Conservation (phyloP, 2,797 vertebrate species). For the Hydrocynus forskahlii region DNA sequence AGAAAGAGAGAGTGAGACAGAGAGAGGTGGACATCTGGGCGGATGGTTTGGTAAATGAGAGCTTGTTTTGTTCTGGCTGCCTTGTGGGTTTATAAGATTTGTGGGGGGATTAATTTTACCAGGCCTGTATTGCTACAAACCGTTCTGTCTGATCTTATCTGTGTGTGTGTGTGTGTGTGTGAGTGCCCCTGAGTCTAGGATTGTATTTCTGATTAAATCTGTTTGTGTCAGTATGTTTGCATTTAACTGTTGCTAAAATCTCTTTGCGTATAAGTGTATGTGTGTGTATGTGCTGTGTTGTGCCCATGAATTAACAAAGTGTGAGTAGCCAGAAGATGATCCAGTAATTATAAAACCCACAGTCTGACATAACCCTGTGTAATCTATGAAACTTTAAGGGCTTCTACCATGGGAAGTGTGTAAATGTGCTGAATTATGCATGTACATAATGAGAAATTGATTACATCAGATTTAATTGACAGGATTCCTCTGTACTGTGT, state of each 20-base stretch:
- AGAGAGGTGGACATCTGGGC: conserved; percentile 60
- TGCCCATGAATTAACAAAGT: conserved; percentile 9
- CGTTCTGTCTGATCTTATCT: conserved; percentile 54
- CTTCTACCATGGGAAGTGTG: not conserved
- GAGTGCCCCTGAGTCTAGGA: conserved; percentile 30
- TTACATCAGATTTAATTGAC: not conserved
- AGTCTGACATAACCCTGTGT: not conserved
- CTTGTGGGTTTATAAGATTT: conserved; percentile 79
- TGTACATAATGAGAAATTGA: not conserved
- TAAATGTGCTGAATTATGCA: not conserved
- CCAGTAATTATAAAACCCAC: not conserved
- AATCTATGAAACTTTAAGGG: not conserved
- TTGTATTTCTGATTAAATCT: conserved; percentile 12
- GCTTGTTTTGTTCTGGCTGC: conserved; percentile 74
- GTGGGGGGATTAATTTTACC: conserved; percentile 75
- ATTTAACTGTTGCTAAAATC: conserved; percentile 23
- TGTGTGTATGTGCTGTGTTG: not conserved
- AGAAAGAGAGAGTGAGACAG: conserved; percentile 21
- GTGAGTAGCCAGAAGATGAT: not conserved
- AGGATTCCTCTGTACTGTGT: not conserved
- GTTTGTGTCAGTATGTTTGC: conserved; percentile 36
- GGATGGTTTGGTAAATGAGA: conserved; percentile 74
- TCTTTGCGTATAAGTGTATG: not conserved
- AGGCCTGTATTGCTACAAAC: conserved; percentile 60
- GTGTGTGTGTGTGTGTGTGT: conserved; percentile 27